Base-by-base conservation (phyloP, 2,888 invertebrate species). In the Drosophila mimica region DNA sequence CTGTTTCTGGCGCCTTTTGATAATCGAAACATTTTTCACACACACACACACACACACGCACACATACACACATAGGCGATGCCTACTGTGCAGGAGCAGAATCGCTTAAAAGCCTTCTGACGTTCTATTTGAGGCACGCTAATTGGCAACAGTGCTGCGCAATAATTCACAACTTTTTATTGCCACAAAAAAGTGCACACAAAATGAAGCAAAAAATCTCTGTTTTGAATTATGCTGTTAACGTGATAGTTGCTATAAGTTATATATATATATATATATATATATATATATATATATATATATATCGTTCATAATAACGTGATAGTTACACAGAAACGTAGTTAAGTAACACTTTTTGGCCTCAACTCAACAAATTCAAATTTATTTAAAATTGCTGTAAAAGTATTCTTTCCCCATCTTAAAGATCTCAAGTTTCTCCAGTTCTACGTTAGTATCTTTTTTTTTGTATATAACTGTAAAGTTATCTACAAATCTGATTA, bases 81-180 rank as follows among this genome's bases (percentile, higher is more conserved):
- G 70, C 64, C 62, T 61, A 59, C 61, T 61, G 54, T 59, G 48
- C 33, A 46, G 58, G 15, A 20, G 15, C 20, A 15, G 8, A 8
- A 15, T 15, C 43, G 62, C 62, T 53, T 38, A 46, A 64, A 76
- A 76, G 77, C 67, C 63, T 74, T 79, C 51, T 74, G 76, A 11
- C n/a, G 5, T 64, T 72, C 49, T 68, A 59, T 46, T 65, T 48
- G 48, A 52, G 65, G 58, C 78, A 68, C 75, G 67, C 76, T 79
- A 79, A 79, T 79, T 79, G 79, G 79, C 70, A 79, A 79, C 59
- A 68, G 70, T 13, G 71, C 70, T 65, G 71, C 58, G 56, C 71
- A 38, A 56, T 70, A 70, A 67, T 56, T 79, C 59, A 67, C 70
- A 43, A 62, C 30, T 59, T 48, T 30, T 11, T 20, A 40, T 40